Evolutionary conservation across 1,140 invertebrate species (phyloP).

Genomic region (Drosophila baimaii): DNA sequence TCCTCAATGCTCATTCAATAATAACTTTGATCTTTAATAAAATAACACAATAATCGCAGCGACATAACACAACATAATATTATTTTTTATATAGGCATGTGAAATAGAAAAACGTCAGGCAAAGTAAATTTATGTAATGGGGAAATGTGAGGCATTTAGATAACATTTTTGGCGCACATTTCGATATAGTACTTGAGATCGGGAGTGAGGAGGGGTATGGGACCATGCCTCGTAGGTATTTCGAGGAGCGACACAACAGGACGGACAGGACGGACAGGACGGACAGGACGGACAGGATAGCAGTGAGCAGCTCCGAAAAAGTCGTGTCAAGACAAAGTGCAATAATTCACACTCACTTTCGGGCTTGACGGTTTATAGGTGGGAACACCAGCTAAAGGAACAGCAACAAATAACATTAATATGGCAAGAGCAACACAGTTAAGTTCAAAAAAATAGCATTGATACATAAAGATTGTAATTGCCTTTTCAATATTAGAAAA

Average conservation of each 20-base stretch:
- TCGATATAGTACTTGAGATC: constrained; percentile 34
- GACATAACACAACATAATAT: constrained; percentile 22
- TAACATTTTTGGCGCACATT: constrained; percentile 60
- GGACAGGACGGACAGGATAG: constrained; percentile 20
- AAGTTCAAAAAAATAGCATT: not conserved
- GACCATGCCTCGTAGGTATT: constrained; percentile 13
- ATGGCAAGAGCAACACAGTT: constrained; percentile 1
- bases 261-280: constrained; percentile 14
- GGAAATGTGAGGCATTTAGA: constrained; percentile 73
- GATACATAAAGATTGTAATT: not conserved
- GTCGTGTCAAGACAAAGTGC: constrained; percentile 77
- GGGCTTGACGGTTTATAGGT: constrained; percentile 64
- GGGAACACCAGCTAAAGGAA: constrained; percentile 44
- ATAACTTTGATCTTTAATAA: constrained; percentile 51
- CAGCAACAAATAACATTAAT: constrained; percentile 11
- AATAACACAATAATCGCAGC: constrained; percentile 26
- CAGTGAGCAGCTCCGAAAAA: constrained; percentile 34
- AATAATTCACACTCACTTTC: constrained; percentile 81
- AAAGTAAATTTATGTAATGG: constrained; percentile 60
- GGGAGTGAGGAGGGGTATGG: not conserved
- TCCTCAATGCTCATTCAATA: constrained; percentile 36
- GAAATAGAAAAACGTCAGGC: constrained; percentile 7
- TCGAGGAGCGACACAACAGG: constrained; percentile 18
- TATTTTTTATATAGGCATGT: constrained; percentile 44
- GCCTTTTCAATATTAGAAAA: not conserved